phyloP scores from a whole-genome alignment of 2,888 invertebrate genomes.

The Drosophila maculinotata region DNA sequence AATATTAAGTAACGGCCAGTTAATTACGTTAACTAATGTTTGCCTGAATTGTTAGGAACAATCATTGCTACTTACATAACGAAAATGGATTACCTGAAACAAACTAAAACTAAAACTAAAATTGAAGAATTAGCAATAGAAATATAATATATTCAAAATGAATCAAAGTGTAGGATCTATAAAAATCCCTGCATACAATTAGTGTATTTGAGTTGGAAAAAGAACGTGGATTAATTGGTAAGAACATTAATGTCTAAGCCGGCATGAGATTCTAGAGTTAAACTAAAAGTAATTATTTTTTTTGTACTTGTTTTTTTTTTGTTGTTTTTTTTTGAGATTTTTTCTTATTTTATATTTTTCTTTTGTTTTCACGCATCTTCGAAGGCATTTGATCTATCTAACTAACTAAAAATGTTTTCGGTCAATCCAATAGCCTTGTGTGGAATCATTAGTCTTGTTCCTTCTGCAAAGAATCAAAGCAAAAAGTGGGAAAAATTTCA shows the following conservation, averaged over 20 bases:
- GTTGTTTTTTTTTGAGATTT: slow-evolving; percentile 31
- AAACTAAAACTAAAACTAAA: slow-evolving; percentile 32
- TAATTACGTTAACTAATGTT: slow-evolving; percentile 70
- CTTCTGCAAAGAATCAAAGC: slow-evolving; percentile 66
- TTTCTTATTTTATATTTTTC: slow-evolving; percentile 34
- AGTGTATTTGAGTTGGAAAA: slow-evolving; percentile 36
- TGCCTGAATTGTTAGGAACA: slow-evolving; percentile 77
- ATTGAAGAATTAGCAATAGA: slow-evolving; percentile 19
- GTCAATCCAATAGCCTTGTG: slow-evolving; percentile 75
- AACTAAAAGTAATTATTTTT: slow-evolving; percentile 42
- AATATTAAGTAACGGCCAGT: slow-evolving; percentile 76
- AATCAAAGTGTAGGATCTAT: neutral
- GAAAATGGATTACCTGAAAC: slow-evolving; percentile 46
- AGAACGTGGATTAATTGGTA: slow-evolving; percentile 8
- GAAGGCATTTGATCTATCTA: slow-evolving; percentile 81
- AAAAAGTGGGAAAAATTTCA: neutral
- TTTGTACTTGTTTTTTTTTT: slow-evolving; percentile 34
- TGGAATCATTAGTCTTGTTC: slow-evolving; percentile 73
- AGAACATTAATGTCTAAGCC: slow-evolving; percentile 74
- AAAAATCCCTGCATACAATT: slow-evolving; percentile 23
- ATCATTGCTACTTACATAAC: slow-evolving; percentile 71
- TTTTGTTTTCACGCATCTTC: slow-evolving; percentile 71
- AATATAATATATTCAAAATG: neutral
- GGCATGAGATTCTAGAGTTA: slow-evolving; percentile 78
- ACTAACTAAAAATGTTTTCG: slow-evolving; percentile 67